Evolutionary conservation across 2,888 invertebrate species (phyloP).

Genomic region (Volucella inflata): DNA sequence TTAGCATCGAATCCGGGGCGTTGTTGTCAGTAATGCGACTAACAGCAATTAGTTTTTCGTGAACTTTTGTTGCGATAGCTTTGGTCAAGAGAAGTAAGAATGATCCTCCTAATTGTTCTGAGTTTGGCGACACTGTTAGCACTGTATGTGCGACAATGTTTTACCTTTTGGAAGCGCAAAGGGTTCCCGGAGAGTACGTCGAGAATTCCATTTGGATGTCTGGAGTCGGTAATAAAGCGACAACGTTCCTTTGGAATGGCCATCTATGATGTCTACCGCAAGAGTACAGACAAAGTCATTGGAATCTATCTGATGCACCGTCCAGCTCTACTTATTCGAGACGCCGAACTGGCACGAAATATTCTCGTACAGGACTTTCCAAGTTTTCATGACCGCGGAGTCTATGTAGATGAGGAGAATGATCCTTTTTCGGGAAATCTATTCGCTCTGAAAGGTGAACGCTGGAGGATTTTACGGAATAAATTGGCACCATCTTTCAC

Average conservation of each 20-base stretch:
- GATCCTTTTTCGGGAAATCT: slow-evolving; percentile 87
- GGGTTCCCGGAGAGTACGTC: slow-evolving; percentile 86
- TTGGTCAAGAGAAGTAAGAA: slow-evolving; percentile 45
- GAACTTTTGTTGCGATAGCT: background rate
- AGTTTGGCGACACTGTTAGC: slow-evolving; percentile 68
- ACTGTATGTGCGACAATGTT: slow-evolving; percentile 79
- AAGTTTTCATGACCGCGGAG: slow-evolving; percentile 87
- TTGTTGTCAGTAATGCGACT: background rate
- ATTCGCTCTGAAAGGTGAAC: slow-evolving; percentile 80
- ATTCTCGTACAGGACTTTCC: slow-evolving; percentile 87
- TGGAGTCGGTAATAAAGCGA: slow-evolving; percentile 85
- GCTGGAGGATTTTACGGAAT: too few relatives aligned
- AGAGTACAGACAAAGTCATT: slow-evolving; percentile 82
- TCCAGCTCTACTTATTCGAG: slow-evolving; percentile 87
- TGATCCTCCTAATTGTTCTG: slow-evolving; percentile 71
- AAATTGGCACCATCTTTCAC: too few relatives aligned
- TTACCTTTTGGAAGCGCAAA: slow-evolving; percentile 85
- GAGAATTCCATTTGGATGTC: slow-evolving; percentile 87
- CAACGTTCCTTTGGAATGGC: slow-evolving; percentile 87
- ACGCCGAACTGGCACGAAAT: slow-evolving; percentile 86
- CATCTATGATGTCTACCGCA: slow-evolving; percentile 86
- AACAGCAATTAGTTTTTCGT: slow-evolving; percentile 19
- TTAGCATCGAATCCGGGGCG: background rate
- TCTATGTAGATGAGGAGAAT: slow-evolving; percentile 86
- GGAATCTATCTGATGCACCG: slow-evolving; percentile 87